phyloP scores from a whole-genome alignment of 2,113 vertebrate genomes.

The Dermatemys mawii region DNA sequence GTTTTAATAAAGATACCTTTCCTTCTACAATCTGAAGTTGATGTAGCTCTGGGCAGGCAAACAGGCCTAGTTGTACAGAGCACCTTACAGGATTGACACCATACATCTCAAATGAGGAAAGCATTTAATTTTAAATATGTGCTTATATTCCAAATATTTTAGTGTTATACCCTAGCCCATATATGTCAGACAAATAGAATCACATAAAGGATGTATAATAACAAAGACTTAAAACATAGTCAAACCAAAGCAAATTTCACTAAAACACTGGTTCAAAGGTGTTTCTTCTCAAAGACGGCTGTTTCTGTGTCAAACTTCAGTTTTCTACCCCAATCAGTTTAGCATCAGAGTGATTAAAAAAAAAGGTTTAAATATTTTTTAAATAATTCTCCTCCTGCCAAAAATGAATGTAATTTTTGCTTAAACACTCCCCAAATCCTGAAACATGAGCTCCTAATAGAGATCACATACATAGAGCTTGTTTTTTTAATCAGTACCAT shows the following conservation, averaged over 20 bases:
- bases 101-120: not conserved
- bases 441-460: not conserved
- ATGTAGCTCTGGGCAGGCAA: not conserved
- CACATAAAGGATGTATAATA: not conserved
- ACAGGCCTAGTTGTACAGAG: not conserved
- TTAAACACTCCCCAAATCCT: not conserved
- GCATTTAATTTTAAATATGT: not conserved
- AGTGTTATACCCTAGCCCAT: not conserved
- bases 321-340: not conserved
- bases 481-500: slow-evolving; percentile 13
- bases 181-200: not conserved
- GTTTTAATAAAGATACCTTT: no score
- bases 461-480: not conserved
- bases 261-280: not conserved
- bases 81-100: not conserved
- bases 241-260: not conserved
- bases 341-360: not conserved
- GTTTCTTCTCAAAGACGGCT: not conserved
- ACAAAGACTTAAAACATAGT: not conserved
- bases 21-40: not conserved
- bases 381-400: not conserved
- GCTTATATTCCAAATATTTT: not conserved
- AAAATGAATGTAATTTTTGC: not conserved
- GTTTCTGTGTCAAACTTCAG: not conserved
- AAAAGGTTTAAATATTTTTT: not conserved